Percentiles rank a stretch among this genome's conserved stretches.
These are phyloP conservation scores for Julus scandinavius DNA, from an alignment of 2,888 invertebrate species.

Conservation along the genomic window DNA sequence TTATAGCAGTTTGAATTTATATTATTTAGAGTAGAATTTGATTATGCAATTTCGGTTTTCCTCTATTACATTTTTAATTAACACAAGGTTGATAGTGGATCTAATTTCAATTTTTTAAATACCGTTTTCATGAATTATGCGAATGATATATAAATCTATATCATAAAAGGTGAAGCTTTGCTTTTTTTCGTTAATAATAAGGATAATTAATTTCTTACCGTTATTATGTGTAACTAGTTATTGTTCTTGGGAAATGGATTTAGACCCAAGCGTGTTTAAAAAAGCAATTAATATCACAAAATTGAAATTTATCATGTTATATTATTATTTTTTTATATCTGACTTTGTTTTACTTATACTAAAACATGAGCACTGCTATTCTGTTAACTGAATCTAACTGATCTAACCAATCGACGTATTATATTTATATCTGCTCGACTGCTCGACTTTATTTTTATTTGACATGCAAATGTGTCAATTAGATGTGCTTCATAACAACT, in stretches of 20 bases:
- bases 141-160: too few relatives aligned
- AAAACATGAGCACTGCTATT: neutral
- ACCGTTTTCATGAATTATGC: too few relatives aligned
- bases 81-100: too few relatives aligned
- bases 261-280: neutral
- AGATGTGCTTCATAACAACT: neutral
- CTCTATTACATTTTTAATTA: too few relatives aligned
- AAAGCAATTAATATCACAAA: neutral
- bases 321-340: neutral
- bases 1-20: too few relatives aligned
- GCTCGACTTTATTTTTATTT: neutral
- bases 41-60: too few relatives aligned
- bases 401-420: neutral
- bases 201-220: neutral
- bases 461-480: neutral
- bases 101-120: too few relatives aligned
- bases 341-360: neutral
- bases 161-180: too few relatives aligned
- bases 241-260: neutral
- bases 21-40: too few relatives aligned
- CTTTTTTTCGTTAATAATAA: too few relatives aligned
- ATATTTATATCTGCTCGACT: neutral
- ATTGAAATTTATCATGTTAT: neutral
- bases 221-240: neutral
- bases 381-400: neutral